Percentiles rank a stretch among this genome's conserved stretches.
Evolutionary conservation across 2,113 vertebrate species (phyloP).

Genomic region (Anoura caudifer): DNA sequence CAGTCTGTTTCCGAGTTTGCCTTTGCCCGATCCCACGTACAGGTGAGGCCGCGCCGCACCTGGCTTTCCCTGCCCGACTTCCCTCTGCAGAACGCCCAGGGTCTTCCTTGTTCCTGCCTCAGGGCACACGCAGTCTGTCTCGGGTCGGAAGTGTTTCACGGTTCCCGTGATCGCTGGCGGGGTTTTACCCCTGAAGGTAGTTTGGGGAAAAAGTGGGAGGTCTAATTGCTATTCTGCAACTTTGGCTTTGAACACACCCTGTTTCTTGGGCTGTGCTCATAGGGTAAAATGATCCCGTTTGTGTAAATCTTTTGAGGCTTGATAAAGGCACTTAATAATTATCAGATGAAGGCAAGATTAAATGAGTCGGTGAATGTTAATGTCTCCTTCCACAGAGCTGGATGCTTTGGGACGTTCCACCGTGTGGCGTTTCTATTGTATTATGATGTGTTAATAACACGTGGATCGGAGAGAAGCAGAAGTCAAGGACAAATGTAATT

Average conservation of each 20-base stretch:
- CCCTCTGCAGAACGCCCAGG: not conserved
- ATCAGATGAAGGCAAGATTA: conserved; percentile 54
- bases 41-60: too few relatives aligned
- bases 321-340: conserved; percentile 66
- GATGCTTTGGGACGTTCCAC: conserved; percentile 72
- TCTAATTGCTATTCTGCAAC: not conserved
- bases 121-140: not conserved
- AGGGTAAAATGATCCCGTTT: conserved; percentile 31
- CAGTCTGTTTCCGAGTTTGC: not conserved
- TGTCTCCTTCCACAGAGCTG: conserved; percentile 60
- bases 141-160: not conserved
- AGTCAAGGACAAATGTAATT: conserved; percentile 73
- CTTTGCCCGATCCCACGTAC: not conserved
- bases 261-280: not conserved
- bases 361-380: conserved; percentile 78
- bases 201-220: not conserved
- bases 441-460: conserved; percentile 76
- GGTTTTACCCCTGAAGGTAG: not conserved
- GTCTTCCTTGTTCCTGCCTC: not conserved
- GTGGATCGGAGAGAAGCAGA: conserved; percentile 72
- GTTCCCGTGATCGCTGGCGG: not conserved
- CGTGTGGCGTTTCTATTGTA: conserved; percentile 71
- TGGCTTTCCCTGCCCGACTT: not conserved
- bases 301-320: conserved; percentile 42
- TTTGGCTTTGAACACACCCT: not conserved